These are phyloP conservation scores for Philaethria dido DNA, from an alignment of 2,888 invertebrate genomes.

Conservation along the genomic window DNA sequence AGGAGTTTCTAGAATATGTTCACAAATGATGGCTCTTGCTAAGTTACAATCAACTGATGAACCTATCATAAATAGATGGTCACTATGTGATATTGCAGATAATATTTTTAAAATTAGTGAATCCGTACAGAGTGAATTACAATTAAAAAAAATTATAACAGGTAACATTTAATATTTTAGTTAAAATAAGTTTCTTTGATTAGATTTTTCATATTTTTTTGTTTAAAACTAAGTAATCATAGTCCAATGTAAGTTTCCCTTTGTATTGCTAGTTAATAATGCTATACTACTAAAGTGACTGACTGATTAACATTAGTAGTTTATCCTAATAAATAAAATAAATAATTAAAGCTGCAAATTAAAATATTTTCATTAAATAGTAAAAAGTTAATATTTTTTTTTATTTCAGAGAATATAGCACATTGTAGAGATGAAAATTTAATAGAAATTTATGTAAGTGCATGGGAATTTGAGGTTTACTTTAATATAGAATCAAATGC, in stretches of 20 bases:
- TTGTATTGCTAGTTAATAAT: background rate
- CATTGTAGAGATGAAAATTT: constrained; percentile 72
- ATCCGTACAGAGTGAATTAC: constrained; percentile 60
- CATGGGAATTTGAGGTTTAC: constrained; percentile 73
- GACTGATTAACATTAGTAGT: too few relatives aligned
- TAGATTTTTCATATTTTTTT: background rate
- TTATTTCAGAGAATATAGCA: constrained; percentile 76
- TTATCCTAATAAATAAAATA: too few relatives aligned
- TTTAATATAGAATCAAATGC: constrained; percentile 58
- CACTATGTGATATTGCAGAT: constrained; percentile 59
- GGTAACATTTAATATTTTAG: constrained; percentile 51
- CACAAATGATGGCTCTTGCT: constrained; percentile 63
- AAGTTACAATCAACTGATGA: constrained; percentile 58
- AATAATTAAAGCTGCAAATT: too few relatives aligned
- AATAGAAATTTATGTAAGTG: constrained; percentile 67
- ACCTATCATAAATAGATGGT: constrained; percentile 72
- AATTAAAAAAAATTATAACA: constrained; percentile 62
- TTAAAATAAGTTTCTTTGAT: background rate
- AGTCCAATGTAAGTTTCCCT: background rate
- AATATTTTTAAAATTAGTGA: constrained; percentile 54
- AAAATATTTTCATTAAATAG: too few relatives aligned
- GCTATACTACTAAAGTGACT: too few relatives aligned
- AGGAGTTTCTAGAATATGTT: constrained; percentile 61
- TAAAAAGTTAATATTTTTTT: constrained; percentile 3
- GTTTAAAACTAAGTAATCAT: constrained; percentile 5